Base-by-base conservation (phyloP, 2,113 vertebrate species). In the Eretmochelys imbricata region DNA sequence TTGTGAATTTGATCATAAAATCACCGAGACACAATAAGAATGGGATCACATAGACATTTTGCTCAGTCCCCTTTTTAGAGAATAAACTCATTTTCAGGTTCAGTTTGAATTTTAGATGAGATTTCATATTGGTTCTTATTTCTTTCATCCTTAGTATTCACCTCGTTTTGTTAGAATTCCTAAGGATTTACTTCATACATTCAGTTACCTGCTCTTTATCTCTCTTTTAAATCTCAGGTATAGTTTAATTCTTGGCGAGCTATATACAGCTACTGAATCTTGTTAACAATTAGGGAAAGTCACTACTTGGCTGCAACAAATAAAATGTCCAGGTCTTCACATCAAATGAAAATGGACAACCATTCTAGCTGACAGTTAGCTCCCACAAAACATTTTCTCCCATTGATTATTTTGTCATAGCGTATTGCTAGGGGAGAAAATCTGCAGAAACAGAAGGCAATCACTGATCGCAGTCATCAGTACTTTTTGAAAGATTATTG, bases 161-260 rank as follows among this genome's bases (percentile, higher is more conserved):
- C 83, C 90, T 87, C 93, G 46, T 89, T 97, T 91, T 92, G 72
- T 82, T 51, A 49, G 85, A 85, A 96, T 94, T 95, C 94, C 90
- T 85, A 0, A 93, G 48, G 93, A 85, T 84, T 95, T 89, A 65
- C 85, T 48, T 90, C 89, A 89, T 93, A 1, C 27, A 1, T 80
- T 35, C 46, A 55, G 81, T 92, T 46, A 4, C 5, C 82, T 31
- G 46, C 88, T 12, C 59, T 92, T 88, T 84, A 62, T 92, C 91
- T 88, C 12, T 72, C 87, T n/a, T 87, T 2, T 29, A 55, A 84
- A 87, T 48, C 14, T 0, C 94, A 93, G 94, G 91, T 35, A 91
- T 1, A 6, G 69, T 96, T 97, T 91, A 84, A 4, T 31, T 93
- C 31, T 48, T 88, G 93, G 91, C 89, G 13, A 3, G 0, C 38